phyloP scores from a whole-genome alignment of 2,888 invertebrate species.

The Pomacea canaliculata region DNA sequence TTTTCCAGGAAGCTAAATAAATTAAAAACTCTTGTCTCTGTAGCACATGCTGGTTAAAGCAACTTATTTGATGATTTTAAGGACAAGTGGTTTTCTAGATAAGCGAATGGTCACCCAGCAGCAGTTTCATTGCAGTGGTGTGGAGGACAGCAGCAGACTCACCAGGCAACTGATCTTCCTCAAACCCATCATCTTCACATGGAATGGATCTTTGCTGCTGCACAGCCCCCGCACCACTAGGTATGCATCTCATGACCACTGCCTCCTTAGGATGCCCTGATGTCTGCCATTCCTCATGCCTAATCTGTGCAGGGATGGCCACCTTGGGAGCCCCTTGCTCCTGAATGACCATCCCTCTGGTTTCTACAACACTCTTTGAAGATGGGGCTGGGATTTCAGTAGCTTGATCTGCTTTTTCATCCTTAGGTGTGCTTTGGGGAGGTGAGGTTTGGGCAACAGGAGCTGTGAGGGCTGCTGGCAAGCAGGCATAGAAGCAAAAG shows the following conservation, averaged over 20 bases:
- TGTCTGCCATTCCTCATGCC: conserved; percentile 5
- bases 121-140: too few relatives aligned
- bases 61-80: too few relatives aligned
- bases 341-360: not conserved
- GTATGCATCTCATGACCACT: conserved; percentile 13
- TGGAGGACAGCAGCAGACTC: conserved; percentile 25
- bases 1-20: too few relatives aligned
- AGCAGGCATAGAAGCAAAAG: conserved; percentile 22
- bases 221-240: not conserved
- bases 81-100: too few relatives aligned
- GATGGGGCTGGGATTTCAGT: conserved; percentile 8
- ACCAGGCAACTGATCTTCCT: conserved; percentile 42
- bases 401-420: not conserved
- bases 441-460: conserved; percentile 5
- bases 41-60: too few relatives aligned
- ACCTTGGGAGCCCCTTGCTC: not conserved
- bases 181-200: conserved; percentile 37
- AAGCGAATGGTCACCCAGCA: too few relatives aligned
- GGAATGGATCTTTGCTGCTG: conserved; percentile 3
- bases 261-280: conserved; percentile 6
- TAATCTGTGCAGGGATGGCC: not conserved
- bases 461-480: conserved; percentile 19
- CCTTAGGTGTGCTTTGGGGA: not conserved
- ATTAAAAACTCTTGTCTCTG: too few relatives aligned
- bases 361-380: conserved; percentile 6